These are phyloP conservation scores for Lochmaea capreae DNA, from an alignment of 2,888 invertebrate species.

Conservation along the genomic window DNA sequence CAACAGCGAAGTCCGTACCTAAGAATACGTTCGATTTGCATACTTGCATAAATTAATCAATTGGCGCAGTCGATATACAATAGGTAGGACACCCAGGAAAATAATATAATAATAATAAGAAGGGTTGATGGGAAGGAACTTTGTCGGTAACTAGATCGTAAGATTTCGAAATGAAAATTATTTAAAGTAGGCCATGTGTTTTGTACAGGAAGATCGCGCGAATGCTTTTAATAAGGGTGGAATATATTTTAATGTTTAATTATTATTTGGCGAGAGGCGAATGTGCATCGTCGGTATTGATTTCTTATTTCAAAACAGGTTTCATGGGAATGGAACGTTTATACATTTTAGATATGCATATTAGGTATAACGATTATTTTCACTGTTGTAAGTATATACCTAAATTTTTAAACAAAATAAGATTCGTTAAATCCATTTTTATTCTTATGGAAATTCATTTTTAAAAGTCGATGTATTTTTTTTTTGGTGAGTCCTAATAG, in stretches of 20 bases:
- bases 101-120: conserved; percentile 40
- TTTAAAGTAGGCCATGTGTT: conserved; percentile 49
- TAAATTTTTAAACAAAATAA: no score
- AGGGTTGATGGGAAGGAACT: conserved; percentile 46
- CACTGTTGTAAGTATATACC: no score
- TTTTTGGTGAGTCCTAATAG: no score
- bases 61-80: conserved; percentile 45
- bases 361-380: no score
- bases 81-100: conserved; percentile 29
- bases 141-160: conserved; percentile 44
- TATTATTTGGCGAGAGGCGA: conserved; percentile 45
- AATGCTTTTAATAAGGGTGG: conserved; percentile 46
- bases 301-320: conserved; percentile 46
- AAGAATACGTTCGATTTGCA: conserved; percentile 51
- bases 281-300: conserved; percentile 43
- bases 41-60: conserved; percentile 50
- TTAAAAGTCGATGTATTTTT: no score
- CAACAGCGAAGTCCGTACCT: conserved; percentile 41
- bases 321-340: conserved; percentile 42
- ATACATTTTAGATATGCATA: conserved; percentile 9
- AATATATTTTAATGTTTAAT: conserved; percentile 47
- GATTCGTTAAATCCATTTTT: no score
- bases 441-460: no score
- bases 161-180: conserved; percentile 46
- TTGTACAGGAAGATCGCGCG: conserved; percentile 41